Evolutionary conservation across 2,888 invertebrate species (phyloP), one percentile per base, ranked within the genome.

Genomic region (Cryptus viduatorius): DNA sequence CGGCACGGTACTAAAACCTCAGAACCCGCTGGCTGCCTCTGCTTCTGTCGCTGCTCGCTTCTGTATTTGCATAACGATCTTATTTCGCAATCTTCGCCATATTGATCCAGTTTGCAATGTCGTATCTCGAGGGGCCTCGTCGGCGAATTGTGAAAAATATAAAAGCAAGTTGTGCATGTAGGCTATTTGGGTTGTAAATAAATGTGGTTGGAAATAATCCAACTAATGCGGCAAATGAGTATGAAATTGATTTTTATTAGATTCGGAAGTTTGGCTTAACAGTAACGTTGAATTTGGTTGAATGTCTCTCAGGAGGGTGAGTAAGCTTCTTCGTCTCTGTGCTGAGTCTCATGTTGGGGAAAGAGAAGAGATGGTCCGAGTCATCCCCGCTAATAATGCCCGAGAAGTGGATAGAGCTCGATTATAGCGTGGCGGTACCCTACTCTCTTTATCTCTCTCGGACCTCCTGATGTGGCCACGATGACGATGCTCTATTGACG

Each of bases 31-130:
- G 83, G n/a, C 69, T 79, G 75, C 84, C 71, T 72, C 89, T 90
- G 89, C 87, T 68, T 19, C 68, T 29, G 78, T 71, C 44, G 75
- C 76, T 79, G 64, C 50, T 76, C 76, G 72, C 37, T 79, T 68
- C 46, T 29, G 14, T 72, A 85, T 93, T 93, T 92, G 92, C 93
- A 92, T 93, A 93, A 93, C 91, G 91, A 92, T 92, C 92, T 92
- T 90, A 91, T 90, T 90, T 86, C 91, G 89, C 91, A 91, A 93
- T 93, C 91, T 90, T 90, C 89, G 88, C 88, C 91, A 91, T 92
- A 93, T 93, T 91, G 92, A 93, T 93, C 91, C 91, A 89, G 86
- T 91, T 90, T 88, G 82, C 69, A 73, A 79, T 42, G 76, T 81
- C 75, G 69, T 56, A 64, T 56, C 44, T 59, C 81, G 59, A 59